Conservation (phyloP, 2,113 vertebrate species). For the Vireo altiloquus region DNA sequence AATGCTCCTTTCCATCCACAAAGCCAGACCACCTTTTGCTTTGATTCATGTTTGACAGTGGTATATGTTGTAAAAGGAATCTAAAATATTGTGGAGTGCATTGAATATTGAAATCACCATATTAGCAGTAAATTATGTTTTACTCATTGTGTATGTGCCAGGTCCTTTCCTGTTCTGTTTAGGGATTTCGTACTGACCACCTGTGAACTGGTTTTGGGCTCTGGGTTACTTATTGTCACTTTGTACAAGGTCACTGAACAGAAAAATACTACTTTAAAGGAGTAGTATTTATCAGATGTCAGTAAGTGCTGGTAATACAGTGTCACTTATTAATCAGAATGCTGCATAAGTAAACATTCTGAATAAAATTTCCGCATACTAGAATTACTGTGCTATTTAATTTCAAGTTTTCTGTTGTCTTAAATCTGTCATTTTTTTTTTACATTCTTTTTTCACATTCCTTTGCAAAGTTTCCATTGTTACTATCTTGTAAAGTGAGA, state of each 20-base stretch:
- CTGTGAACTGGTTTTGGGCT: background rate
- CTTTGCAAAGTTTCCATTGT: background rate
- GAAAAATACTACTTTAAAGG: background rate
- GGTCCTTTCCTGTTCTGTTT: background rate
- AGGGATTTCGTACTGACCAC: background rate
- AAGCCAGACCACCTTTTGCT: background rate
- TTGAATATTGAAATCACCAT: background rate
- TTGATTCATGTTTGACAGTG: background rate
- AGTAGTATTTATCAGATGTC: background rate
- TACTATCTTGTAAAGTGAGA: conserved; percentile 48
- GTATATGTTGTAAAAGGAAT: background rate
- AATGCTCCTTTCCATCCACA: background rate
- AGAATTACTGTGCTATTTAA: conserved; percentile 13
- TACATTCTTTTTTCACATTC: background rate
- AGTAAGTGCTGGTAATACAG: background rate
- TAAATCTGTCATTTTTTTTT: conserved; percentile 2
- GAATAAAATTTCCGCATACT: background rate
- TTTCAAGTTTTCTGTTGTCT: conserved; percentile 16
- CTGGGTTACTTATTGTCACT: background rate
- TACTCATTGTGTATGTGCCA: background rate
- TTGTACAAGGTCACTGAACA: background rate
- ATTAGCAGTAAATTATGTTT: background rate
- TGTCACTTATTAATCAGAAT: background rate
- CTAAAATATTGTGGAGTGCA: background rate
- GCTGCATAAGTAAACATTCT: background rate